Evolutionary conservation across 2,888 invertebrate genomes (phyloP).

Genomic region (Ommatoiulus sabulosus): DNA sequence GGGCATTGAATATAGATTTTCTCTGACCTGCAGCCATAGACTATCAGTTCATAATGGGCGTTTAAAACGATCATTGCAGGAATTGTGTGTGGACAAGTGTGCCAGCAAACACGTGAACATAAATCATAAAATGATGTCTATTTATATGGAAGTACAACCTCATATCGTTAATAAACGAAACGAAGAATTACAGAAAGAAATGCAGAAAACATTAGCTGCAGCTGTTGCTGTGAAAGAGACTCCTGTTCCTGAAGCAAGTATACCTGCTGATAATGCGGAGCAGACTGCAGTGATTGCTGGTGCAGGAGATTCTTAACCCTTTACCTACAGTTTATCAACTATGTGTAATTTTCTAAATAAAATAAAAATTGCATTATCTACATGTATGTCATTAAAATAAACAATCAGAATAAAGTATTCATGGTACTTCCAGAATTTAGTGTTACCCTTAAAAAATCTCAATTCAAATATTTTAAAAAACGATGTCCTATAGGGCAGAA

Average conservation of each 20-base stretch:
- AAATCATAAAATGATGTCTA: conserved; percentile 74
- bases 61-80: conserved; percentile 64
- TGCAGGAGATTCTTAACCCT: not conserved
- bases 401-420: too few species aligned
- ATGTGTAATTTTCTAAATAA: not conserved
- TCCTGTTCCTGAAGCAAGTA: not conserved
- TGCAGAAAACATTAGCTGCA: not conserved
- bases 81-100: conserved; percentile 72
- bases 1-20: not conserved
- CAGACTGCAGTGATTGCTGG: not conserved
- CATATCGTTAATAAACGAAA: conserved; percentile 71
- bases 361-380: not conserved
- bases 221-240: not conserved
- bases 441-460: too few species aligned
- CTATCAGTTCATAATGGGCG: not conserved
- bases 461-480: too few species aligned
- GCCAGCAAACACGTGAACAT: conserved; percentile 73
- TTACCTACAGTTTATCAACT: not conserved
- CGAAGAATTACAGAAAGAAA: conserved; percentile 69
- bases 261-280: not conserved
- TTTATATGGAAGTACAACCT: conserved; percentile 74
- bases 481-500: too few species aligned
- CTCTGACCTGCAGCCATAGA: not conserved
- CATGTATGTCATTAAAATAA: not conserved
- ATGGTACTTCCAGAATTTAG: too few species aligned